Evolutionary conservation across 2,888 invertebrate genomes (phyloP).

Genomic region (Pristionchus mayeri): DNA sequence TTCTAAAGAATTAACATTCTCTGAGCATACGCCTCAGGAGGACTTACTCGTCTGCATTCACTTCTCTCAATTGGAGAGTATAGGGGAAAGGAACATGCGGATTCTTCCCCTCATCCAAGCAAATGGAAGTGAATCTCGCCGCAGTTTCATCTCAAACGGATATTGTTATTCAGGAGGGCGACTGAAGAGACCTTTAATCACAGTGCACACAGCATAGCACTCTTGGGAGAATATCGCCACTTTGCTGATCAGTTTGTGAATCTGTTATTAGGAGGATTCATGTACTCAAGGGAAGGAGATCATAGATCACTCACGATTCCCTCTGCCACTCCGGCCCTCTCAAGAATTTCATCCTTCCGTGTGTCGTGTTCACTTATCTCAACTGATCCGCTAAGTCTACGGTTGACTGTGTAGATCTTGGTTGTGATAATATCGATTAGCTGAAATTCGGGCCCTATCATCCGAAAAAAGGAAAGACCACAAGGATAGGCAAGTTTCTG

Average conservation of each 20-base stretch:
- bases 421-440: background rate
- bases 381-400: constrained; percentile 31
- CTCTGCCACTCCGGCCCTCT: background rate
- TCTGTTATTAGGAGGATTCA: background rate
- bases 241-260: constrained; percentile 28
- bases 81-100: constrained; percentile 41
- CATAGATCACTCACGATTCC: constrained; percentile 5
- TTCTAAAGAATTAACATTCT: background rate
- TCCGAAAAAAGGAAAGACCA: too few relatives aligned
- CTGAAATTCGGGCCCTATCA: background rate
- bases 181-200: constrained; percentile 37
- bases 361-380: background rate
- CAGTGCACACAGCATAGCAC: constrained; percentile 35
- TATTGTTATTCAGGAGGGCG: too few relatives aligned
- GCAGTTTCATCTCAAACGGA: background rate
- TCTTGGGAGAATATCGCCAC: constrained; percentile 38
- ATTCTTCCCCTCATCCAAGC: constrained; percentile 32
- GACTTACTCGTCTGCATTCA: background rate
- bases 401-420: constrained; percentile 41
- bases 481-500: too few relatives aligned
- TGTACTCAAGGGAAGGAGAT: background rate
- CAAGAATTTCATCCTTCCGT: background rate
- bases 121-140: background rate
- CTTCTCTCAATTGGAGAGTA: background rate
- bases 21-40: background rate